These are phyloP conservation scores for Amblyjoppa fuscipennis DNA, from an alignment of 2,888 invertebrate genomes.

Conservation along the genomic window DNA sequence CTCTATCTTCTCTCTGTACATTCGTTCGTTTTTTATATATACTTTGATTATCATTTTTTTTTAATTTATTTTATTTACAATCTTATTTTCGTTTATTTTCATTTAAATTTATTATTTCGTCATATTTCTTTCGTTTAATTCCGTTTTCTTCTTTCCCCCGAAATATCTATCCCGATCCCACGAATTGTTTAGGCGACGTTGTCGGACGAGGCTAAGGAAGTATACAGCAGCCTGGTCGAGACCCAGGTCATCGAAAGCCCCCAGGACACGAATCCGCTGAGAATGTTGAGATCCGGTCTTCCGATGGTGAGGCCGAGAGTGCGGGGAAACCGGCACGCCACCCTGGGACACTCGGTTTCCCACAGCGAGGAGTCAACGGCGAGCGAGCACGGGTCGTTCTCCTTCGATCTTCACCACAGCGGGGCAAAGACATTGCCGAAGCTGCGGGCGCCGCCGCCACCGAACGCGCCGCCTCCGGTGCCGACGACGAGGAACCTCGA, in stretches of 20 bases:
- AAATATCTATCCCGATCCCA: constrained; percentile 73
- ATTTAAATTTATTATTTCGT: constrained; percentile 73
- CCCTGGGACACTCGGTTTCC: constrained; percentile 73
- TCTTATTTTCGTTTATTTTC: constrained; percentile 35
- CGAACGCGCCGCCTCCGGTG: constrained; percentile 75
- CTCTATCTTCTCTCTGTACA: neutral
- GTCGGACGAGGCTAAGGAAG: constrained; percentile 95
- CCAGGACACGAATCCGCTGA: constrained; percentile 87
- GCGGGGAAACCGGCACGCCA: constrained; percentile 86
- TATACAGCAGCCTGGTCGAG: constrained; percentile 97
- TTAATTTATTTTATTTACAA: constrained; percentile 53
- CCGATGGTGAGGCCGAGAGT: constrained; percentile 87
- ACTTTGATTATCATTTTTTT: neutral
- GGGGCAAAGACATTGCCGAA: constrained; percentile 82
- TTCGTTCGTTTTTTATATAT: neutral
- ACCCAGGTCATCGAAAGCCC: constrained; percentile 83
- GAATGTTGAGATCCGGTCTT: constrained; percentile 88
- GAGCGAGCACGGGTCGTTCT: constrained; percentile 71
- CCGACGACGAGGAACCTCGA: constrained; percentile 74
- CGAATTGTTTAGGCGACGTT: constrained; percentile 90
- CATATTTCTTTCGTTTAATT: constrained; percentile 67
- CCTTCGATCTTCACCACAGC: constrained; percentile 79
- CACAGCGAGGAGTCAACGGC: constrained; percentile 73
- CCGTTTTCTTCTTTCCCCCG: constrained; percentile 76
- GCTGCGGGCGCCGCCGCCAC: constrained; percentile 78